phyloP scores from a whole-genome alignment of 2,113 vertebrate genomes.

The Bucco capensis region DNA sequence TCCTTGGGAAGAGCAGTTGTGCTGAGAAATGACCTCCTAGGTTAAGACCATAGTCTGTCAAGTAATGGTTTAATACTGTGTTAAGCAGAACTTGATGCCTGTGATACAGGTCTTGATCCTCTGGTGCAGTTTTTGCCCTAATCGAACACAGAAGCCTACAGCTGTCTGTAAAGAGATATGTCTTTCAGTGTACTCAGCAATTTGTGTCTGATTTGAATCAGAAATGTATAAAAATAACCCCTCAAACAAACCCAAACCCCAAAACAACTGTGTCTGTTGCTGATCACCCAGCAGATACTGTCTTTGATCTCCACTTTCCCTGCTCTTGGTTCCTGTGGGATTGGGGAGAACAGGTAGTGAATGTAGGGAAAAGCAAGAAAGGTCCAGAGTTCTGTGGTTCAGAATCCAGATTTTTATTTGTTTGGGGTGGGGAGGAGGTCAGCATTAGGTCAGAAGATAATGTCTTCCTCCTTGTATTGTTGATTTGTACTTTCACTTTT shows the following conservation, averaged over 20 bases:
- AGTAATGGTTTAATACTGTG: not conserved
- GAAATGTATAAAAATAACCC: not conserved
- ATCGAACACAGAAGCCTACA: not conserved
- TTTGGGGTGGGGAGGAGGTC: not conserved
- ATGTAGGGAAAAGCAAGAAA: not conserved
- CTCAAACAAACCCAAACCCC: not conserved
- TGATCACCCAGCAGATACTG: not conserved
- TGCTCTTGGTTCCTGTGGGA: not conserved
- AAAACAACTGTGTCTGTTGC: not conserved
- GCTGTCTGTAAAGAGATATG: not conserved
- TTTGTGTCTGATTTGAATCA: not conserved
- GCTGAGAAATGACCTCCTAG: not conserved
- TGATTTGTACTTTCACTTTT: not conserved
- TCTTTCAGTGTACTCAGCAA: not conserved
- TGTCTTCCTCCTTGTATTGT: not conserved
- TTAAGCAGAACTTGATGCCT: not conserved
- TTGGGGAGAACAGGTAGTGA: not conserved
- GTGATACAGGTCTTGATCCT: not conserved
- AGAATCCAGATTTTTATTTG: not conserved
- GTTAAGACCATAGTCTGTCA: fast-evolving
- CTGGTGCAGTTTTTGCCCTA: not conserved
- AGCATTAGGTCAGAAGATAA: not conserved
- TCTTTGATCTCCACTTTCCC: not conserved
- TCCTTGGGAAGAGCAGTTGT: not conserved
- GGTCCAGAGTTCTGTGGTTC: not conserved